Base-by-base conservation (phyloP, 2,888 invertebrate genomes). In the Drosophila siamana region DNA sequence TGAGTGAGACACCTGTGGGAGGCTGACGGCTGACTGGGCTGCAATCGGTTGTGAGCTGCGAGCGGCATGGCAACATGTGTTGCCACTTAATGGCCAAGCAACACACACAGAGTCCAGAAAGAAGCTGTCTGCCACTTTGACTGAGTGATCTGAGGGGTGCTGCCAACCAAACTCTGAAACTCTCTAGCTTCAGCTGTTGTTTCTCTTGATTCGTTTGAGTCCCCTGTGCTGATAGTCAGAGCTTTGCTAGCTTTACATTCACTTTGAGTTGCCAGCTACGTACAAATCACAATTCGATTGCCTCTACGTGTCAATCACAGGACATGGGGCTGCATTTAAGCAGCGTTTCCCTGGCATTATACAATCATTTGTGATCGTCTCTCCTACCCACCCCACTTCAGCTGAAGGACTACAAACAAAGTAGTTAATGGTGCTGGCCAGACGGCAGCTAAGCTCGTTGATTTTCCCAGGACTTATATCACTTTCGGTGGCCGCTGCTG, bases 231-330 rank as follows among this genome's bases (percentile, higher is more conserved):
- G 15, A 28, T 41, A 28, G 52, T n/a, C 40, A n/a, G 43, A 28
- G 33, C 24, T 22, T 65, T 48, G 11, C 13, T 33, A 40, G 51
- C 41, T 52, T 43, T 56, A 33, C 24, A 46, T 55, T 60, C 63
- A 44, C 52, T 68, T 52, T 24, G 56, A 43, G 38, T 26, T 48
- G 33, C 36, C 46, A 57, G 50, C 59, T 63, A 40, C 56, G 66
- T 50, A 67, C 74, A 85, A 89, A 89, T 85, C 88, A 82, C 88
- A 86, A 77, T 89, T 89, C 88, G 88, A 89, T 85, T 88, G 89
- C 79, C 71, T 74, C 83, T 74, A 73, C 76, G 88, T 89, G 89
- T 87, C 89, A 89, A 73, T 85, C 86, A 82, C 89, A 85, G 86
- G 71, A 73, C 62, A 69, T 48, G 65, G 41, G 61, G 74, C 68